Percentiles rank a stretch among this genome's conserved stretches.
These are phyloP conservation scores for Tetramorium alpestre DNA, from an alignment of 1,140 invertebrate species.

Conservation along the genomic window DNA sequence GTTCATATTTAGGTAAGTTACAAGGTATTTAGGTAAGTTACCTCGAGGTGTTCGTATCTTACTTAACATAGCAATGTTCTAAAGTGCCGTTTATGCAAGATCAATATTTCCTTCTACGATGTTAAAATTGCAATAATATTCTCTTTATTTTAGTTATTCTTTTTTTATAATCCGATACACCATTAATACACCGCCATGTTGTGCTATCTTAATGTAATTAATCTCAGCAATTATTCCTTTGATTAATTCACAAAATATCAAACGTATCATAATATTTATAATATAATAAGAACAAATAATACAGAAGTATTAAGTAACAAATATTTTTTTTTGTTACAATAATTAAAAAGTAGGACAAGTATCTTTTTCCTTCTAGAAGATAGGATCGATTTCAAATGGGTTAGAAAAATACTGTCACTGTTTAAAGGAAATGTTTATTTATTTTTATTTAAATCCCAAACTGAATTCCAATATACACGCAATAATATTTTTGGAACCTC, in stretches of 20 bases:
- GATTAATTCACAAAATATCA: neutral
- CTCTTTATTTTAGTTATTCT: neutral
- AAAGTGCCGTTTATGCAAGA: neutral
- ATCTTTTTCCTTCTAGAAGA: neutral
- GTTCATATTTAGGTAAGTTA: conserved; percentile 55
- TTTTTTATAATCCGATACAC: neutral
- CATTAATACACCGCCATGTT: neutral
- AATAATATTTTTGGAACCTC: neutral
- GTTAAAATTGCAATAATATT: neutral
- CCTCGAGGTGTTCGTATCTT: neutral
- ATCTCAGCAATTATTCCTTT: neutral
- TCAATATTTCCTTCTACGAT: neutral
- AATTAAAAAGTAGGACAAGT: neutral
- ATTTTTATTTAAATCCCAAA: neutral
- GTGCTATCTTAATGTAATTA: neutral
- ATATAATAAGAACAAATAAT: neutral
- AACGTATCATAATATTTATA: neutral
- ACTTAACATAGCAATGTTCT: neutral
- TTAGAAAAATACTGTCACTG: neutral
- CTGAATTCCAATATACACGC: neutral
- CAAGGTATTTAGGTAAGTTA: conserved; percentile 42
- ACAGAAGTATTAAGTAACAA: neutral
- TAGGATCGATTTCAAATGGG: neutral
- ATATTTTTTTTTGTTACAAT: neutral
- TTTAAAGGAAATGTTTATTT: conserved; percentile 3